Base-by-base conservation (phyloP, 2,888 invertebrate genomes). In the Chymomyza amoena region DNA sequence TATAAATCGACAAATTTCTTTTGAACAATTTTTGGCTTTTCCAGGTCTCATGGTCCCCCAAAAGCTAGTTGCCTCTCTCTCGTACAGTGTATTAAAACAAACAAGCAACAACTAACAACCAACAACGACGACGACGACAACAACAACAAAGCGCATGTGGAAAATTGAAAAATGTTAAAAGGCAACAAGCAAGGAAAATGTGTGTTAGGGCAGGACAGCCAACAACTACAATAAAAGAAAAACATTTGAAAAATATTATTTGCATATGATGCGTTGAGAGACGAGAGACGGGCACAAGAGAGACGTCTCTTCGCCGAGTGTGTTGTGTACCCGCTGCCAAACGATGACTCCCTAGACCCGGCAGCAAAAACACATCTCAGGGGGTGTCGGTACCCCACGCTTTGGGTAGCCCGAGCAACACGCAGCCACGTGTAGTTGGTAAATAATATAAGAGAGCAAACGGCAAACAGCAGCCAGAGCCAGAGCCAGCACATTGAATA, bases 161-260 rank as follows among this genome's bases (percentile, higher is more conserved):
- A 83, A 83, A 83, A 83, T 83, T 83, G 87, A 83, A 83, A 83
- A 83, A 83, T 83, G 84, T 83, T 82, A 86, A 83, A 83, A 83
- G 77, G 75, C 86, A 74, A 81, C 78, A 70, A 77, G 74, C 65
- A 70, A 59, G 57, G 16, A 20, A 54, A 54, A 54, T 18, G 54
- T 18, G 54, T 54, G 54, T 54, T 32, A 54, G 63, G 15, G 68
- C 69, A 64, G 66, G 60, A 64, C 59, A 39, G 63, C 59, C 57
- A 69, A 64, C 52, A 73, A 79, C 39, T 45, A 45, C 39, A 45
- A 45, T 45, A 70, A 87, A 85, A 79, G 84, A 79, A 88, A 88
- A 82, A 84, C 84, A 84, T 84, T 84, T 84, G 84, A 84, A 88
- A 87, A 88, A 84, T 84, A 84, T 84, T 84, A 84, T 84, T 84